phyloP scores from a whole-genome alignment of 1,140 invertebrate species.

The Manduca sexta region DNA sequence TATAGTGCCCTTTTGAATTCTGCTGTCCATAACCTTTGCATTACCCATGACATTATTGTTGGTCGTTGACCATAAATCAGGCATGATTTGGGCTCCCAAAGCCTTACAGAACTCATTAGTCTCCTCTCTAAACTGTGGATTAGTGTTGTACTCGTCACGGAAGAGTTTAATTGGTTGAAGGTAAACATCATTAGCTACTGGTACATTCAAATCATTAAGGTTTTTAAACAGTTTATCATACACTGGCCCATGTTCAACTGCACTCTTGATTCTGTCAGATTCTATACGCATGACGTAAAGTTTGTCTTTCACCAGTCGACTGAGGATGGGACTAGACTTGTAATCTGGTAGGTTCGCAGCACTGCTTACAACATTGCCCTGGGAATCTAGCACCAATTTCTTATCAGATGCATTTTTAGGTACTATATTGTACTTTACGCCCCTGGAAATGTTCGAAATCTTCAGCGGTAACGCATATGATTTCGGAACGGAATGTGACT shows the following conservation, averaged over 20 bases:
- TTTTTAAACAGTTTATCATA: conserved; percentile 74
- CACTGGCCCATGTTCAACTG: conserved; percentile 74
- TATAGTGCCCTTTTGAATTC: conserved; percentile 68
- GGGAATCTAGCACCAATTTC: conserved; percentile 63
- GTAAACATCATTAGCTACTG: conserved; percentile 70
- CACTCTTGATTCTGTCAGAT: conserved; percentile 73
- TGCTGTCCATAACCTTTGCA: conserved; percentile 54
- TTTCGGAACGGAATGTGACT: conserved; percentile 53
- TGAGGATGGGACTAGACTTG: conserved; percentile 64
- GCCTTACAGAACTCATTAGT: conserved; percentile 72
- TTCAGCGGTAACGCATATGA: conserved; percentile 69
- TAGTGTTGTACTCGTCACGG: conserved; percentile 70
- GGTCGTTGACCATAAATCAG: conserved; percentile 46
- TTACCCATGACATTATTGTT: conserved; percentile 65
- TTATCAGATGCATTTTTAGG: conserved; percentile 71
- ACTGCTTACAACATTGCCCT: conserved; percentile 69
- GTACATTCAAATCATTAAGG: conserved; percentile 70
- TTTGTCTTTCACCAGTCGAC: conserved; percentile 68
- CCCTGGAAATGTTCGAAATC: conserved; percentile 64
- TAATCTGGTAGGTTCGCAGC: conserved; percentile 68
- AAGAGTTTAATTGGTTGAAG: conserved; percentile 73
- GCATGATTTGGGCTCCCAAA: conserved; percentile 66
- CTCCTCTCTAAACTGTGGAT: conserved; percentile 73
- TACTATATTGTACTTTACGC: conserved; percentile 67
- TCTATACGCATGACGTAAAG: conserved; percentile 71